Base-by-base conservation (phyloP, 2,888 invertebrate species). In the Stenoptilia bipunctidactyla region DNA sequence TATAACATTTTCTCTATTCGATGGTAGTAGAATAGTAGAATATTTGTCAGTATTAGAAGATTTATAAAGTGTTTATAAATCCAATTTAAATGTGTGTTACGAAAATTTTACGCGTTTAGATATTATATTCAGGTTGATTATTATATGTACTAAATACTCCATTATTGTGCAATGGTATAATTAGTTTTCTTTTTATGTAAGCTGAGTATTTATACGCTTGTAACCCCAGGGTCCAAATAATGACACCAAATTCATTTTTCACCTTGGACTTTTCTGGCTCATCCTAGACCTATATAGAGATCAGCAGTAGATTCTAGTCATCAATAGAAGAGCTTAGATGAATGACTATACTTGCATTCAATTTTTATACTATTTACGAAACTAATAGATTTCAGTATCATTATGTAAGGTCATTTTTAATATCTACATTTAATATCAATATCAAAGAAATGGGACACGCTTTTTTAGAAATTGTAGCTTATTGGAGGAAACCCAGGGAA, bases 221-320 rank as follows among this genome's bases (percentile, higher is more conserved):
- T 20, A 30, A 30, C 56, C 73, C 79, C 77, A 74, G 82, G 82
- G 77, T 79, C 80, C 77, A 82, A 80, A 50, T 55, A 38, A 50
- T 63, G 76, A 80, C 79, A 79, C 79, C 79, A 80, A 80, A 67
- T 50, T 70, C 71, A 62, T 57, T 47, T 20, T 41, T 69, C 71
- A 54, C 56, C 66, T 71, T 75, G 79, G 77, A 79, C 75, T 66
- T 48, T 69, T 72, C 75, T 79, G 79, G 72, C 66, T 56, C 64
- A 70, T 69, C 58, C 59, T 56, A 45, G 40, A 15, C 46, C 40
- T 42, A 40, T 44, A 52, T 52, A 50, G 13, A 12, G 13, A 54
- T 61, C 72, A 68, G 73, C 69, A 72, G 75, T 73, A 70, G 70
- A 69, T 40, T 44, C 61, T 58, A 66, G 45, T 33, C 9, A 15